Conservation (phyloP, 2,113 vertebrate genomes). For the Etia nguti region DNA sequence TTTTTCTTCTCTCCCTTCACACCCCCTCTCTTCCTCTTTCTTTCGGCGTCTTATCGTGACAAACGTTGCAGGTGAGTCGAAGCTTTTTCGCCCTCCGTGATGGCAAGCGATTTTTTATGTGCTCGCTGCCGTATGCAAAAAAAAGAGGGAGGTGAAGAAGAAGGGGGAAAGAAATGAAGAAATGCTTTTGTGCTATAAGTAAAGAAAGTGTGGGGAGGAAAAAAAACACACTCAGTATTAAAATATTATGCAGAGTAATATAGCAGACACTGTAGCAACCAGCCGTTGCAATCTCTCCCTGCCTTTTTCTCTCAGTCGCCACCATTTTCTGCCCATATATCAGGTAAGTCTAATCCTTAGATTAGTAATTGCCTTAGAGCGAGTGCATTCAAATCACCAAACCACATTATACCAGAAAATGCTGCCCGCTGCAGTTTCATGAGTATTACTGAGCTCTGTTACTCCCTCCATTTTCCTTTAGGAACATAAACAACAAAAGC, state of each 20-base stretch:
- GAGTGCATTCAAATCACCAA: constrained; percentile 67
- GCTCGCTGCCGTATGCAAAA: background rate
- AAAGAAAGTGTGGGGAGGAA: background rate
- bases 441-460: constrained; percentile 42
- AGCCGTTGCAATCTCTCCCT: background rate
- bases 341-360: constrained; percentile 61
- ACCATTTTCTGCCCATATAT: constrained; percentile 34
- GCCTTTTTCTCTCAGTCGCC: background rate
- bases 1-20: background rate
- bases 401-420: constrained; percentile 63
- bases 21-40: background rate
- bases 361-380: constrained; percentile 68
- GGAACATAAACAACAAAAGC: constrained; percentile 53
- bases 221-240: background rate
- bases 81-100: background rate
- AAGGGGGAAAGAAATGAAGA: background rate
- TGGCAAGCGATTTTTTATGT: constrained; percentile 8
- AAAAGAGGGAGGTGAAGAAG: background rate
- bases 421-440: constrained; percentile 63
- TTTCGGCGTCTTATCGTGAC: constrained; percentile 10
- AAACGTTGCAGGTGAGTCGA: background rate
- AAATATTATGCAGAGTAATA: constrained; percentile 25
- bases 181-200: background rate
- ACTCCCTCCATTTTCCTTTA: constrained; percentile 38
- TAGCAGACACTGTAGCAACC: background rate